Evolutionary conservation across 2,113 vertebrate genomes (phyloP), one percentile per base, ranked within the genome.

Genomic region (Stegostoma tigrinum): DNA sequence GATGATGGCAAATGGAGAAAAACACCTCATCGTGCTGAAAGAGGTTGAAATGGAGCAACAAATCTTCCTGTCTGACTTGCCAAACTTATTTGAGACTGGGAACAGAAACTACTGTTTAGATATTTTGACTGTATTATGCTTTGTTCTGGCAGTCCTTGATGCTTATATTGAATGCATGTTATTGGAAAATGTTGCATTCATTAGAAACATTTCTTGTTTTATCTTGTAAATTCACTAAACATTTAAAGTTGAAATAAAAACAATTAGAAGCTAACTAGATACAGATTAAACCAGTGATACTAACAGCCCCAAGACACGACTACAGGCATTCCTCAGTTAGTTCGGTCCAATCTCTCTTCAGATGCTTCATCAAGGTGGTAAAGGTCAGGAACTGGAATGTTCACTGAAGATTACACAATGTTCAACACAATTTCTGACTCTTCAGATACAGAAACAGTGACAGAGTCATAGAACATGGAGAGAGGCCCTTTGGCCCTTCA

Each of bases 31-130:
- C 1, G 45, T 24, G 19, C 30, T 14, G 30, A 66, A 70, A 0
- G 30, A 0, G 67, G 75, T 27, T 30, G 45, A 64, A n/a, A 68
- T 48, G 85, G n/a, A 24, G 0, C 5, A 48, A 95, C 72, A 83
- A 83, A 38, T 23, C 15, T 45, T 83, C 38, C 38, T 83, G 17
- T 19, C 38, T 17, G 15, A 42, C 80, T 1, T 42, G 5, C 17
- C 38, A 21, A 83, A 45, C 3, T n/a, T 14, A 14, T 45, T 4
- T 83, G 38, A 83, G 38, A 19, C 38, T 45, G 38, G 80, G 38
- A 83, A 83, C 80, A 83, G 38, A 83, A 83, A 83, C 5, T 19
- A 5, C 17, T 42, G 21, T 83, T 19, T 19, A n/a, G 42, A 19
- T 23, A 83, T 1, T 17, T 38, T 14, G 19, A 38, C 80, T 1